phyloP scores from a whole-genome alignment of 2,113 vertebrate genomes.

The Rynchops niger region DNA sequence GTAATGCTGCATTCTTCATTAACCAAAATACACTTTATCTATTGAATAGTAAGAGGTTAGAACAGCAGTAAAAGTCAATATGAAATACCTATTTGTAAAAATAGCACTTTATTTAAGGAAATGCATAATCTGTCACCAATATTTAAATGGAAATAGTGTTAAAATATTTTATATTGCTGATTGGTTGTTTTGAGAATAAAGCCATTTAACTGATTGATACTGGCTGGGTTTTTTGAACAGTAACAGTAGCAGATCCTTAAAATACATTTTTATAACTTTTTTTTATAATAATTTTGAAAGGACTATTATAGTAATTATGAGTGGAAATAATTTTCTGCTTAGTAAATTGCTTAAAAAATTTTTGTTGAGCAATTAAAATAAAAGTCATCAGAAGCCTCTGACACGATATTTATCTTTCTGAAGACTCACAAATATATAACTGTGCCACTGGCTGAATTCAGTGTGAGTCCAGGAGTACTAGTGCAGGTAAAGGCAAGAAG shows the following conservation, averaged over 20 bases:
- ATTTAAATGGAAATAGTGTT: conserved; percentile 40
- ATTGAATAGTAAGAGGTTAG: conserved; percentile 1
- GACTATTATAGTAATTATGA: neutral
- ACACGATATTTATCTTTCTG: neutral
- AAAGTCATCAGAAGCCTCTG: neutral
- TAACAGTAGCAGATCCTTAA: neutral
- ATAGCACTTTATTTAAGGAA: conserved; percentile 53
- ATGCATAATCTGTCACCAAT: neutral
- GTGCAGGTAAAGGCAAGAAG: neutral
- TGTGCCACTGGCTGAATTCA: neutral
- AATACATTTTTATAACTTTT: neutral
- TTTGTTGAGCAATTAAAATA: neutral
- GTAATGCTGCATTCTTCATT: neutral
- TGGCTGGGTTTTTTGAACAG: neutral
- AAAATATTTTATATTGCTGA: conserved; percentile 38
- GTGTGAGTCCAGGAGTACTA: neutral
- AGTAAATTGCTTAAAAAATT: neutral
- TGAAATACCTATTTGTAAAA: conserved; percentile 19
- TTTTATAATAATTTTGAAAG: neutral
- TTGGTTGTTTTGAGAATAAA: conserved; percentile 26
- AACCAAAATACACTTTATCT: neutral
- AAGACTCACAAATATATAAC: neutral
- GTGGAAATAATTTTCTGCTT: neutral
- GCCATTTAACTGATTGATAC: neutral
- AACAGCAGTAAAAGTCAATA: conserved; percentile 10